Base-by-base conservation (phyloP, 2,797 vertebrate species). In the Chelidonichthys spinosus region DNA sequence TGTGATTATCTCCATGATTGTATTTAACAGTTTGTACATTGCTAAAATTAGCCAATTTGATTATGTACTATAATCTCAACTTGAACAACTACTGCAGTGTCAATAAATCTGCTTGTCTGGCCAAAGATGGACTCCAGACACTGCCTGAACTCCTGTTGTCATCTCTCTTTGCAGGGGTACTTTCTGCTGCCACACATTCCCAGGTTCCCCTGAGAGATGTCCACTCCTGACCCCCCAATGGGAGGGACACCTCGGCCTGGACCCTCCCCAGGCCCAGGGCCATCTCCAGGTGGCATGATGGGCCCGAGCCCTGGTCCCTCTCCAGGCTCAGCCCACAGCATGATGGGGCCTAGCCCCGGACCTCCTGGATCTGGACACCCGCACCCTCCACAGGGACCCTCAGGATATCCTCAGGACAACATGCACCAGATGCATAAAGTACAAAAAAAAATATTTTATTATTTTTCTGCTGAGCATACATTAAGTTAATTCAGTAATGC, bases 351-450 rank as follows among this genome's bases (percentile, higher is more conserved):
- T 58, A 98, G 97, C 85, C 97, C 97, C 0, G 97, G 97, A 35
- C 97, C 97, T 1, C 96, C 97, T 11, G 93, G 96, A 1, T 92
- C 96, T 5, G 97, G 96, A 73, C 97, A 98, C 81, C 91, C 95
- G 1, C 95, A 98, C 76, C 96, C 96, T 1, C 94, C 95, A 37
- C 97, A 96, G 87, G 97, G 96, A 17, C 96, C 97, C 44, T 94
- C 95, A 70, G 96, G 95, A 75, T 99, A 98, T 90, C 93, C 97
- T 85, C 96, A 96, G 93, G 97, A 99, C 83, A 97, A 95, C 93
- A 95, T 98, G 95, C 97, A 98, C 74, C 97, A 96, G 88, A 95
- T 99, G 95, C 97, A 98, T 90, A 99, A 98, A 95, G 97, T 98
- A 92, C 59, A 10, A 25, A 25, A 6, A 32, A 32, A 3, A 11